Evolutionary conservation across 1,140 invertebrate species (phyloP).

Genomic region (Euwallacea similis): DNA sequence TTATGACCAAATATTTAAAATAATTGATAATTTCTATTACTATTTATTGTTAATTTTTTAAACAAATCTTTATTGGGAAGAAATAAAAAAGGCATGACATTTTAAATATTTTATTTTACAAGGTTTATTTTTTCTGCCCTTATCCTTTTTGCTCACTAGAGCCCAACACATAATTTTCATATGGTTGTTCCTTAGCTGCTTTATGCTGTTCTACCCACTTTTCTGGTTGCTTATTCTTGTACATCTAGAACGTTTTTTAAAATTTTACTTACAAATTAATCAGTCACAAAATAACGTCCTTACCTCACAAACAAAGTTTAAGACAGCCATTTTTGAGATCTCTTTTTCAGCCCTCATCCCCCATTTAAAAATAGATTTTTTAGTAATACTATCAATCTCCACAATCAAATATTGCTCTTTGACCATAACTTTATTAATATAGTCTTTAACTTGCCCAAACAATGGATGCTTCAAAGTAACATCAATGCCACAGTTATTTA

Average conservation of each 20-base stretch:
- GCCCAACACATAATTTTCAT: constrained; percentile 31
- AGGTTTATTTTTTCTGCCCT: no score
- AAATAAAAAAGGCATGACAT: no score
- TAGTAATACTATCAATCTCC: constrained; percentile 39
- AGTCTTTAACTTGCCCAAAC: constrained; percentile 47
- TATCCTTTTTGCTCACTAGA: background rate
- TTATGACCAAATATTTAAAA: no score
- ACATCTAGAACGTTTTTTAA: constrained; percentile 34
- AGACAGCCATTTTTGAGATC: constrained; percentile 44
- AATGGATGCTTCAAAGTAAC: constrained; percentile 39
- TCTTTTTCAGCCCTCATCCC: constrained; percentile 44
- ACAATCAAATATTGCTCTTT: constrained; percentile 43
- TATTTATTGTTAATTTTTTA: no score
- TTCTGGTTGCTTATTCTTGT: constrained; percentile 40
- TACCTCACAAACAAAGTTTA: constrained; percentile 47
- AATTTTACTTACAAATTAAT: background rate
- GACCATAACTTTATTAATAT: constrained; percentile 38
- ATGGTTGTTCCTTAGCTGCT: constrained; percentile 39
- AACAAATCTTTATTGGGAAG: no score
- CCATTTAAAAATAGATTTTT: constrained; percentile 41
- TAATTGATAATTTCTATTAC: no score
- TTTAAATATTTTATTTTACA: no score
- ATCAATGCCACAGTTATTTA: constrained; percentile 43
- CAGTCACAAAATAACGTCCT: constrained; percentile 12
- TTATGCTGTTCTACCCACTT: constrained; percentile 42